Conservation (phyloP, 2,888 invertebrate species). For the Pandemis heparana region DNA sequence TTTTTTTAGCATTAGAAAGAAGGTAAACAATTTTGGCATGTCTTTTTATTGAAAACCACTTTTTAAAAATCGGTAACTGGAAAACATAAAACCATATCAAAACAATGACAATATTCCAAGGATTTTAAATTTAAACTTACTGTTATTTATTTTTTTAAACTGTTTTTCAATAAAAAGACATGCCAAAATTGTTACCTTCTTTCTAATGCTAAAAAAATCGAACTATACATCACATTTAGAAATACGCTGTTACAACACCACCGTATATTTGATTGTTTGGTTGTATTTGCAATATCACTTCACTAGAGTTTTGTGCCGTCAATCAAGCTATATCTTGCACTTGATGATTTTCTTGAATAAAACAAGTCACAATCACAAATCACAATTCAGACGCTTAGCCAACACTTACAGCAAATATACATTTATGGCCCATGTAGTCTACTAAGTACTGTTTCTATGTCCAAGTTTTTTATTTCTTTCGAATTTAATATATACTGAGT, state of each 20-base stretch:
- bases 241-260: neutral
- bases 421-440: slow-evolving; percentile 77
- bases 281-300: neutral
- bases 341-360: neutral
- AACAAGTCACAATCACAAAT: neutral
- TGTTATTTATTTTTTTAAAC: no score
- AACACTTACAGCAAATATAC: neutral
- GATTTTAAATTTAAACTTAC: no score
- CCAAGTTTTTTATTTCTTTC: slow-evolving; percentile 76
- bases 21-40: no score
- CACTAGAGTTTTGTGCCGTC: neutral
- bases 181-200: no score
- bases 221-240: neutral
- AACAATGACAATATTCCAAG: no score
- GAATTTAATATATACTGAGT: slow-evolving; percentile 68
- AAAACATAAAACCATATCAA: no score
- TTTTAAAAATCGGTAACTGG: no score
- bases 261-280: neutral
- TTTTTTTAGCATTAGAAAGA: no score
- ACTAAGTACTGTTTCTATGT: slow-evolving; percentile 78
- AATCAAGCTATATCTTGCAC: neutral
- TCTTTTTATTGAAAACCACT: no score
- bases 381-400: neutral
- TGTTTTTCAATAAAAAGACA: no score
- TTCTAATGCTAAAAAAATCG: no score